phyloP scores from a whole-genome alignment of 2,113 vertebrate genomes.

The Poecile atricapillus region DNA sequence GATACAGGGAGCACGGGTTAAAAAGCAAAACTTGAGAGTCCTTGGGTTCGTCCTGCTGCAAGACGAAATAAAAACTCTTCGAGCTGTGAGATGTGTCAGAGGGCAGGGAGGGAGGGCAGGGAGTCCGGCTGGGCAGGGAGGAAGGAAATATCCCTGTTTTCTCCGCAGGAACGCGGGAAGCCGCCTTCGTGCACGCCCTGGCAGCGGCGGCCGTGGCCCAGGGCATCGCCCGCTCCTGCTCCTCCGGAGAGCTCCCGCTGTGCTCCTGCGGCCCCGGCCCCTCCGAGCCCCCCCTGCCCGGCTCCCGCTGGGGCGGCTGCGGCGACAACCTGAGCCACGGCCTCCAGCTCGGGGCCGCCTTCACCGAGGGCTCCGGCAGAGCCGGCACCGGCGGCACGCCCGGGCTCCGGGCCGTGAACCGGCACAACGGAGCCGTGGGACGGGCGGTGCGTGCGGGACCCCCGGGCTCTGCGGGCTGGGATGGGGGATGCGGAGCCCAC shows the following conservation, averaged over 20 bases:
- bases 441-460: neutral
- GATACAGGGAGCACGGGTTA: fast-evolving
- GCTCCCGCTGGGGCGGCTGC: conserved; percentile 78
- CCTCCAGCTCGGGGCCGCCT: conserved; percentile 74
- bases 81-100: fast-evolving
- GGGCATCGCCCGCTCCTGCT: conserved; percentile 71
- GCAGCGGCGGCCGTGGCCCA: conserved; percentile 66
- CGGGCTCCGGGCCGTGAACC: conserved; percentile 62
- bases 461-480: neutral
- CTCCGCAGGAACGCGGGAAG: conserved; percentile 73
- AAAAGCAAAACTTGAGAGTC: neutral
- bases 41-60: neutral
- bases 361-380: conserved; percentile 69
- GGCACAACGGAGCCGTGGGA: conserved; percentile 72
- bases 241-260: conserved; percentile 70
- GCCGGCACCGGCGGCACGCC: neutral
- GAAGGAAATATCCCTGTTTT: neutral
- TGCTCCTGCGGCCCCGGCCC: conserved; percentile 73
- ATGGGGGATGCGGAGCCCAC: fast-evolving
- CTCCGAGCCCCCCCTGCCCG: conserved; percentile 54
- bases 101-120: no score
- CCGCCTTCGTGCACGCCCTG: conserved; percentile 74
- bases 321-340: conserved; percentile 77
- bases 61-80: no score
- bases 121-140: neutral